Evolutionary conservation across 2,113 vertebrate species (phyloP).

Genomic region (Pycnonotus jocosus): DNA sequence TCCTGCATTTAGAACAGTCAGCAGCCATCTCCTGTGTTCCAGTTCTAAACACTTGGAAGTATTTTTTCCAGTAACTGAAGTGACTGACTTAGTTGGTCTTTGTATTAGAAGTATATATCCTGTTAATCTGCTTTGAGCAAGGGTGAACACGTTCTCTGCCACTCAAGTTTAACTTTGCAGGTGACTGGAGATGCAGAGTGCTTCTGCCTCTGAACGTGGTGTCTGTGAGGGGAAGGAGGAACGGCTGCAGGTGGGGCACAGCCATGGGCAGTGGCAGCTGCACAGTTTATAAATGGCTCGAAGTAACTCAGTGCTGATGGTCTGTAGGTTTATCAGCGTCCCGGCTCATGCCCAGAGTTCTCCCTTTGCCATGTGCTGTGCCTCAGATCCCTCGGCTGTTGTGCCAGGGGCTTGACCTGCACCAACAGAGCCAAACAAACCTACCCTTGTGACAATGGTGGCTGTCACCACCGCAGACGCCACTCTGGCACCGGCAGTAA

Average conservation of each 20-base stretch:
- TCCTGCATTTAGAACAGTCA: background rate
- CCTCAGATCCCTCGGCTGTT: background rate
- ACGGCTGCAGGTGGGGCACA: background rate
- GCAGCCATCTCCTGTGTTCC: background rate
- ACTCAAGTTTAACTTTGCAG: background rate
- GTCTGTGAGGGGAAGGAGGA: background rate
- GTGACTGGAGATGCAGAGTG: background rate
- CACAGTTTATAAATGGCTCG: fast-evolving
- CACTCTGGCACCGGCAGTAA: background rate
- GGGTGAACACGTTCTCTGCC: background rate
- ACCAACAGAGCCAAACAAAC: fast-evolving
- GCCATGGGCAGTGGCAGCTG: fast-evolving
- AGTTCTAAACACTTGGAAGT: background rate
- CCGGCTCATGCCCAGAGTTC: background rate
- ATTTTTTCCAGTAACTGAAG: background rate
- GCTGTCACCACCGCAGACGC: background rate
- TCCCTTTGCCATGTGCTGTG: fast-evolving
- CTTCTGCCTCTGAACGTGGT: fast-evolving
- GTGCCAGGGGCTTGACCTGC: background rate
- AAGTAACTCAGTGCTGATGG: fast-evolving
- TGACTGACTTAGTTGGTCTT: background rate
- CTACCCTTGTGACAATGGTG: fast-evolving
- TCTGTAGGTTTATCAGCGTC: fast-evolving
- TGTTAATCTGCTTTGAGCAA: background rate
- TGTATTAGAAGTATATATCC: background rate